These are phyloP conservation scores for Mesocricetus auratus DNA, from an alignment of 2,113 vertebrate genomes.

Conservation along the genomic window DNA sequence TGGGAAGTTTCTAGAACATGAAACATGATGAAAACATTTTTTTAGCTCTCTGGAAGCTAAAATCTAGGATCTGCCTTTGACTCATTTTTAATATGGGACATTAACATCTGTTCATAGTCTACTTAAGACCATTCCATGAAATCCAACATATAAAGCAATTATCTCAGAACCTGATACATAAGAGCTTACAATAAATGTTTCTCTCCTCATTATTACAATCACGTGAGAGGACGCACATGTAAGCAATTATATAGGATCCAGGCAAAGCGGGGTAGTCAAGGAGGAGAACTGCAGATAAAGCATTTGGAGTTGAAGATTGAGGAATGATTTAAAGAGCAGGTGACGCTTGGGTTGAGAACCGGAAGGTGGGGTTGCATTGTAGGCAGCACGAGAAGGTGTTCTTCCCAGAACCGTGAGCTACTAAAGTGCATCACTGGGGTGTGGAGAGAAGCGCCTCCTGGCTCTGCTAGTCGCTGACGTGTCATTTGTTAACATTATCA, in stretches of 20 bases:
- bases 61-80: background rate
- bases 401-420: conserved; percentile 57
- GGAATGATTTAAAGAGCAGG: background rate
- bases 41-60: background rate
- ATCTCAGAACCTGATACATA: conserved; percentile 46
- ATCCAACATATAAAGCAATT: conserved; percentile 42
- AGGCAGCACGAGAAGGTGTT: background rate
- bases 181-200: background rate
- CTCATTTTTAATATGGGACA: background rate
- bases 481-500: conserved; percentile 80
- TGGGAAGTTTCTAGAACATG: background rate
- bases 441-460: conserved; percentile 54
- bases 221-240: conserved; percentile 44
- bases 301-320: background rate
- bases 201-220: conserved; percentile 45
- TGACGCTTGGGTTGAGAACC: background rate
- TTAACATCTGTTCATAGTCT: conserved; percentile 23
- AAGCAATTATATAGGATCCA: conserved; percentile 45
- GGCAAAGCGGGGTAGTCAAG: conserved; percentile 25
- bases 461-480: conserved; percentile 44
- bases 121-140: conserved; percentile 40
- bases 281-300: conserved; percentile 21
- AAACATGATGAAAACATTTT: background rate
- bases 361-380: conserved; percentile 17
- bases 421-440: conserved; percentile 17